Base-by-base conservation (phyloP, 2,888 invertebrate species). In the Lithodes maja region DNA sequence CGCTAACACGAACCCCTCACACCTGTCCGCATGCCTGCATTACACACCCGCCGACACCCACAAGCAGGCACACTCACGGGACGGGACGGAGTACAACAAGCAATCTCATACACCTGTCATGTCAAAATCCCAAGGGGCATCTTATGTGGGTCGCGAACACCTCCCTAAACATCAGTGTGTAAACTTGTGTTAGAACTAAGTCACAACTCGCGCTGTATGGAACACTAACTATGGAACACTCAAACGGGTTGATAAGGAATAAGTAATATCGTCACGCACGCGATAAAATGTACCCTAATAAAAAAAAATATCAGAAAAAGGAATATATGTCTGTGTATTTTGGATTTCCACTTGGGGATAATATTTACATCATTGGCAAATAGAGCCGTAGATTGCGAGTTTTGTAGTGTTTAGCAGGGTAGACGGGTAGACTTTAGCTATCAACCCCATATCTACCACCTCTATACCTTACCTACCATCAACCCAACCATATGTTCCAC, bases 131-230 rank as follows among this genome's bases (percentile, higher is more conserved):
- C 68, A 52, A 50, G 33, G 49, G 82, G 3, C 82, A 17, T 15
- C 49, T 68, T 52, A 49, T 61, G 7, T n/a, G 82, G 82, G 81
- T 68, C 55, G 49, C 61, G 55, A 53, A 55, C 17, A 17, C n/a
- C 50, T 53, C 78, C 12, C 68, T 49, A 49, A 68, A n/a, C 82
- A 82, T 12, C 33, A n/a, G 7, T 69, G n/a, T 9, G 55, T 81
- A 81, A 81, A 82, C 68, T 82, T 82, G 69, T 82, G 82, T 69
- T 82, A 69, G 82, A 82, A 82, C 82, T 82, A 82, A 68, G 82
- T 68, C 69, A 82, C 9, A 82, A 61, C 81, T 81, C 61, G 33
- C 49, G 55, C 49, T 81, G 61, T 81, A 81, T 81, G 81, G 33
- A 61, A 53, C 61, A 61, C 33, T 54, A 81, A 81, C 54, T 81